These are phyloP conservation scores for Emydocephalus ijimae DNA, from an alignment of 2,113 vertebrate species.

Conservation along the genomic window DNA sequence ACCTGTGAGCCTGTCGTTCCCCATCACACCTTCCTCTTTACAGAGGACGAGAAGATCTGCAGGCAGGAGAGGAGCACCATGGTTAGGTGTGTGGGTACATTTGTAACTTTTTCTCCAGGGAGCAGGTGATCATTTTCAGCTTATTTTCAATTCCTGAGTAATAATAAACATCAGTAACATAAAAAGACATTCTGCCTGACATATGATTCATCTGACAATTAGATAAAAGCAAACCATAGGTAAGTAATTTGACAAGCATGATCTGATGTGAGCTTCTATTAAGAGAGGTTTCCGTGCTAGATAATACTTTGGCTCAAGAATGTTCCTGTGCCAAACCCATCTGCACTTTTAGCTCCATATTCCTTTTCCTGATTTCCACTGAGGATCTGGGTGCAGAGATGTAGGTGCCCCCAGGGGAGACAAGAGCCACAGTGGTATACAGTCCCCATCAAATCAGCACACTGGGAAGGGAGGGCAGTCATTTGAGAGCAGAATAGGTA, in stretches of 20 bases:
- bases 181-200: not conserved
- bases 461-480: not conserved
- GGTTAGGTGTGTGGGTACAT: slow-evolving; percentile 74
- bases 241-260: not conserved
- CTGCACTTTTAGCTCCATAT: not conserved
- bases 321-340: not conserved
- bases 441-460: not conserved
- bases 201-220: not conserved
- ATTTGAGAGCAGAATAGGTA: not conserved
- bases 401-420: too few species aligned
- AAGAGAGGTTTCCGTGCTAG: not conserved
- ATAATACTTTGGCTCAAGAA: not conserved
- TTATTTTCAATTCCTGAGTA: not conserved
- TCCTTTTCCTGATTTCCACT: not conserved
- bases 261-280: not conserved
- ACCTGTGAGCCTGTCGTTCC: slow-evolving; percentile 84
- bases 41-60: slow-evolving; percentile 74
- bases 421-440: not conserved
- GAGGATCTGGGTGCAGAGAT: not conserved
- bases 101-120: not conserved
- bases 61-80: slow-evolving; percentile 78
- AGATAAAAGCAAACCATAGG: not conserved
- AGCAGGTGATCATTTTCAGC: not conserved
- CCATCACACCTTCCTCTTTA: slow-evolving; percentile 93
- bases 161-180: not conserved